These are phyloP conservation scores for Ptilodon capucinus DNA, from an alignment of 2,888 invertebrate species.

Conservation along the genomic window DNA sequence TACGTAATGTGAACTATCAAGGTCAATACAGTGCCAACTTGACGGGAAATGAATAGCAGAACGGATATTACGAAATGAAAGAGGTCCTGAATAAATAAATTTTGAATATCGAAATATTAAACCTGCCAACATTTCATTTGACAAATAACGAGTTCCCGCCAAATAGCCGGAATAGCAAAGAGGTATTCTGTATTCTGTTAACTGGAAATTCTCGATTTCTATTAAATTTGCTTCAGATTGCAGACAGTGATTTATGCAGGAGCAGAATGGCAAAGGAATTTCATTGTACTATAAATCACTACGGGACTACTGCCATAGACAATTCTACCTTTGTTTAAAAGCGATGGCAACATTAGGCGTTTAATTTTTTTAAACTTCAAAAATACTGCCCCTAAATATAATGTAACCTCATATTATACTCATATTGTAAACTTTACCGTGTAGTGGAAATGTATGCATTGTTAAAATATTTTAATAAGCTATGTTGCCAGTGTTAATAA, in stretches of 20 bases:
- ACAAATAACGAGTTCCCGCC: background rate
- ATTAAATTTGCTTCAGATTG: background rate
- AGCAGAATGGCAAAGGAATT: background rate
- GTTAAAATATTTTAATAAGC: conserved; percentile 26
- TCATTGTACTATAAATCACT: too few species aligned
- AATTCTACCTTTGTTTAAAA: too few species aligned
- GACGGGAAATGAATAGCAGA: too few species aligned
- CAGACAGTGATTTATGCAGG: conserved; percentile 12
- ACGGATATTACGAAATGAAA: too few species aligned
- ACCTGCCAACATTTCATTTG: background rate
- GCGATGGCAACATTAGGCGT: too few species aligned
- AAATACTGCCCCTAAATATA: too few species aligned
- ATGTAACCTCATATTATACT: too few species aligned
- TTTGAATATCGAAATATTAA: background rate
- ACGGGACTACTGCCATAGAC: too few species aligned
- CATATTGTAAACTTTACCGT: too few species aligned
- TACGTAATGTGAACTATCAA: too few species aligned
- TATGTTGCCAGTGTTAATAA: conserved; percentile 15
- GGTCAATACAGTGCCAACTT: too few species aligned
- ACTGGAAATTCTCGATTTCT: background rate
- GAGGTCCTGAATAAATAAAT: background rate
- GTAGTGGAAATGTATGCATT: conserved; percentile 11
- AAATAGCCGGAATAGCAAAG: background rate
- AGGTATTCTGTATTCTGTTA: background rate
- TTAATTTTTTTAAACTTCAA: too few species aligned